Evolutionary conservation across 2,888 invertebrate genomes (phyloP).

Genomic region (Pycnomerus fuliginosus): DNA sequence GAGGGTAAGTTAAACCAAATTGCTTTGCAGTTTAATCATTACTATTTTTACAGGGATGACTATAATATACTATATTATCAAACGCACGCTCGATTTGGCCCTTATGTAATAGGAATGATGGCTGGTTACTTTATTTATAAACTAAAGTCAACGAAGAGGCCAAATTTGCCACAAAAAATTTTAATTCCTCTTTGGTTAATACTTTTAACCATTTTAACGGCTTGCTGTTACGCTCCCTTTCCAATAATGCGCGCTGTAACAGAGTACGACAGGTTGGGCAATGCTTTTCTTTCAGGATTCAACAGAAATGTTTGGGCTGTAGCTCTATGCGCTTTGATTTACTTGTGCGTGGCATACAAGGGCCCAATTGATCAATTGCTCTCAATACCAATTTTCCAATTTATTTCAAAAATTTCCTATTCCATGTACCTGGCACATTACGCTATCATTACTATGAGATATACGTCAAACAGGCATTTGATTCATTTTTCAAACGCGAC

Average conservation of each 20-base stretch:
- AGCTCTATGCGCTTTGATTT: slow-evolving; percentile 1
- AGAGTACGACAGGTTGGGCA: too few species aligned
- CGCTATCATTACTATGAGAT: slow-evolving; percentile 10
- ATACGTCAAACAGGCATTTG: slow-evolving; percentile 1
- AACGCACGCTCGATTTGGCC: slow-evolving; percentile 3
- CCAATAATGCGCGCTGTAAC: too few species aligned
- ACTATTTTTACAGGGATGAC: neutral
- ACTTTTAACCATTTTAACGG: neutral
- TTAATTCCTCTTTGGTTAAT: neutral
- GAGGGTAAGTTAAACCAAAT: too few species aligned
- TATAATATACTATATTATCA: neutral
- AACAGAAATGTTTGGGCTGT: slow-evolving; percentile 7
- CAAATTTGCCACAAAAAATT: neutral
- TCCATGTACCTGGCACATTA: slow-evolving; percentile 55
- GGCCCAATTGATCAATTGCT: slow-evolving; percentile 55
- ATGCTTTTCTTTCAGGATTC: slow-evolving; percentile 1
- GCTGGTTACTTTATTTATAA: slow-evolving; percentile 2
- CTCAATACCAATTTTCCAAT: slow-evolving; percentile 52
- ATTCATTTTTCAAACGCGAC: slow-evolving; percentile 12
- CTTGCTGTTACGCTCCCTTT: slow-evolving; percentile 5
- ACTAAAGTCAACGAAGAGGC: neutral
- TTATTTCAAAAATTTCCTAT: slow-evolving; percentile 55
- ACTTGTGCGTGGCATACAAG: slow-evolving; percentile 4
- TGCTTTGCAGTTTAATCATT: too few species aligned
- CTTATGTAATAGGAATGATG: slow-evolving; percentile 6